Conservation (phyloP, 2,797 vertebrate genomes). For the Lophius americanus region DNA sequence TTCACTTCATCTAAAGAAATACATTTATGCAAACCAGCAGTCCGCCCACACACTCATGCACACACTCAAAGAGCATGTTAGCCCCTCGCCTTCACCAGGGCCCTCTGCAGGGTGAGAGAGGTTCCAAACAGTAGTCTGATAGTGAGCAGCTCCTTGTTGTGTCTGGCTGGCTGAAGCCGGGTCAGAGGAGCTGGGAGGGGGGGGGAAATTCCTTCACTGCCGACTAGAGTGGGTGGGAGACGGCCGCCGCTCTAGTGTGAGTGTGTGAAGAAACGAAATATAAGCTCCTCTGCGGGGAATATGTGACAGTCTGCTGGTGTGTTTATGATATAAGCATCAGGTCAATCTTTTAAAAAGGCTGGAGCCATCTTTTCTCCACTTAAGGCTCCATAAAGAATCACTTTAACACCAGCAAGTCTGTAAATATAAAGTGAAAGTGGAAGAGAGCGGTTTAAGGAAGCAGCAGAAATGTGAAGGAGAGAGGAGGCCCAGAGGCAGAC, state of each 20-base stretch:
- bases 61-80: constrained; percentile 28
- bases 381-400: no score
- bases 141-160: constrained; percentile 72
- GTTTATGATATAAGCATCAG: constrained; percentile 1
- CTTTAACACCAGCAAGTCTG: constrained; percentile 20
- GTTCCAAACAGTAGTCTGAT: constrained; percentile 69
- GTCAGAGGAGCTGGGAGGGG: constrained; percentile 42
- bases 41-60: not conserved
- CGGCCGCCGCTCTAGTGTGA: constrained; percentile 8
- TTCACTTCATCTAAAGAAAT: constrained; percentile 5
- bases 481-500: constrained; percentile 22
- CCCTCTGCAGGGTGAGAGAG: constrained; percentile 64
- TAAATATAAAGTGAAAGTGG: constrained; percentile 11
- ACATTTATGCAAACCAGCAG: not conserved
- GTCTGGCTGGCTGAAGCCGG: constrained; percentile 60
- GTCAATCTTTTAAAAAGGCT: no score
- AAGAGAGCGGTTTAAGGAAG: constrained; percentile 18
- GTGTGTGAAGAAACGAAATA: constrained; percentile 23
- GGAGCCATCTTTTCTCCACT: no score
- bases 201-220: constrained; percentile 51
- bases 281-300: constrained; percentile 10
- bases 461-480: constrained; percentile 28
- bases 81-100: constrained; percentile 37
- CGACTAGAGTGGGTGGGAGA: constrained; percentile 27
- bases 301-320: constrained; percentile 10